A percentile compares a stretch with the other conserved stretches of the same genome.
Evolutionary conservation across 2,113 vertebrate species (phyloP).

Genomic region (Halcyon senegalensis): DNA sequence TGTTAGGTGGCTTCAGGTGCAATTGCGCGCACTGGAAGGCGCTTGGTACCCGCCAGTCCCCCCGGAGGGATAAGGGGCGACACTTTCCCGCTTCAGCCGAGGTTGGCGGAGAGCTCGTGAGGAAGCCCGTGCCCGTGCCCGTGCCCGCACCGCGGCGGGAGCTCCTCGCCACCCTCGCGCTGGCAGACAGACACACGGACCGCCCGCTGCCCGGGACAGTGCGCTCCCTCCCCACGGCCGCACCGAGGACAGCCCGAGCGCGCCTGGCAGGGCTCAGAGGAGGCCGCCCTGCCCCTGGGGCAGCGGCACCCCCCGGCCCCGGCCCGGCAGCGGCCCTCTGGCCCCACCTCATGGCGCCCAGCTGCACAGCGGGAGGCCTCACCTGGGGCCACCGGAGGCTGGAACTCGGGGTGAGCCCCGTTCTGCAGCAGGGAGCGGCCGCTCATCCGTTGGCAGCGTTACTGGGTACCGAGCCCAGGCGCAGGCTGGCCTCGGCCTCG

Average conservation of each 20-base stretch:
- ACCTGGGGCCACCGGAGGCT: neutral
- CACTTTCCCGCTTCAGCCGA: neutral
- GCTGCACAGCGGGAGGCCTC: constrained; percentile 36
- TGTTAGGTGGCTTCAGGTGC: neutral
- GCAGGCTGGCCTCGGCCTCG: neutral
- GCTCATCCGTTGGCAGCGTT: accelerated
- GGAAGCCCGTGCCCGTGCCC: accelerated
- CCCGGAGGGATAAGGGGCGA: neutral
- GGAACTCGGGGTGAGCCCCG: neutral
- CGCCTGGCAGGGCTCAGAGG: neutral
- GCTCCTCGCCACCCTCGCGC: neutral
- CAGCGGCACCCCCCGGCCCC: neutral
- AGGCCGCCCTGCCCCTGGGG: neutral
- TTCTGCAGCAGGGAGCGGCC: neutral
- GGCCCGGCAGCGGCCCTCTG: constrained; percentile 7
- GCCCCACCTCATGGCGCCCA: constrained; percentile 62
- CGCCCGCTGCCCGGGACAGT: neutral
- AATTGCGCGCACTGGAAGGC: neutral
- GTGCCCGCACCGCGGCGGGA: neutral
- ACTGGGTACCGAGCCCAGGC: accelerated
- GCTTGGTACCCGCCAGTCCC: neutral
- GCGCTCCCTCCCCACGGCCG: too few relatives aligned
- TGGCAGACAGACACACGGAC: accelerated
- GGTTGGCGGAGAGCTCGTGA: neutral
- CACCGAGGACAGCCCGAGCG: neutral